Percentiles rank a stretch among this genome's conserved stretches.
These are phyloP conservation scores for Morus bassanus DNA, from an alignment of 2,797 vertebrate species.

Conservation along the genomic window DNA sequence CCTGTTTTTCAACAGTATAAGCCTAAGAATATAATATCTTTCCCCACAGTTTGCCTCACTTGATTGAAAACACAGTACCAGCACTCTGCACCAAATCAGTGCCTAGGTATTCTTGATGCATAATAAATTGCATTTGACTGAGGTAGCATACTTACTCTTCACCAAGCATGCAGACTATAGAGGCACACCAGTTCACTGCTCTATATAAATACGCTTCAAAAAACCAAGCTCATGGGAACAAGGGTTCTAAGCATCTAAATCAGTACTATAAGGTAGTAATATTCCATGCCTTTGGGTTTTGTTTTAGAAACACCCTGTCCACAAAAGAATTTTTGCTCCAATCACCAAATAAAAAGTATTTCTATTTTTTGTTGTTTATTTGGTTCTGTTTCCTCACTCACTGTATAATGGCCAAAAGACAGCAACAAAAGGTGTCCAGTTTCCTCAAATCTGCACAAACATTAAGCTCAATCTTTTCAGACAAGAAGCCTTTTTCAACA, in stretches of 20 bases:
- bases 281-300: background rate
- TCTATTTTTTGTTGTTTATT: background rate
- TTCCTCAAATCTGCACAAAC: background rate
- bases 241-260: background rate
- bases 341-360: background rate
- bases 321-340: background rate
- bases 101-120: background rate
- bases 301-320: background rate
- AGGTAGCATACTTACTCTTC: background rate
- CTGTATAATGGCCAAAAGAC: background rate
- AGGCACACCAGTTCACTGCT: background rate
- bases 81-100: background rate
- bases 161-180: background rate
- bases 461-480: background rate
- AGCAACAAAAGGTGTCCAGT: background rate
- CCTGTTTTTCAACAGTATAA: background rate
- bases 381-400: background rate
- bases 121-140: background rate
- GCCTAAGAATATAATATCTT: background rate
- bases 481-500: background rate
- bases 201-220: background rate
- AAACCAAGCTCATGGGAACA: background rate
- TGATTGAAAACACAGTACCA: background rate
- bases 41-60: background rate
- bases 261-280: background rate